Conservation (phyloP, 2,113 vertebrate genomes). For the Rhombomys opimus region DNA sequence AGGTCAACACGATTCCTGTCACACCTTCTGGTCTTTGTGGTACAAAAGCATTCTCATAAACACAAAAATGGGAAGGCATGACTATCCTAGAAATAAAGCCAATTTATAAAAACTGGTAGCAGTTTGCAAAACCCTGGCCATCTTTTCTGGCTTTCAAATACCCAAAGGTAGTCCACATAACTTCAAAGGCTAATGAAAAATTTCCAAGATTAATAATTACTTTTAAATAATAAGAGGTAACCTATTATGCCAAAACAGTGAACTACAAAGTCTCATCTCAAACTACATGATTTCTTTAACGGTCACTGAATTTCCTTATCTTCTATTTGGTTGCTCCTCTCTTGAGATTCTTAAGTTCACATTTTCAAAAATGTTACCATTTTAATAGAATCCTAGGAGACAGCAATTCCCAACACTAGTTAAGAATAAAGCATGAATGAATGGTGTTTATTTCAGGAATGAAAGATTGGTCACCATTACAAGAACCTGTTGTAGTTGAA, state of each 20-base stretch:
- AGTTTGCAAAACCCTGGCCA: neutral
- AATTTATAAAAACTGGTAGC: neutral
- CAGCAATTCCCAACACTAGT: neutral
- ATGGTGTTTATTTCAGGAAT: neutral
- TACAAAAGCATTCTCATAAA: constrained; percentile 42
- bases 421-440: neutral
- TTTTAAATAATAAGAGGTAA: constrained; percentile 3
- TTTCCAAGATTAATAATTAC: neutral
- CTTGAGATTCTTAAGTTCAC: neutral
- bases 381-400: neutral
- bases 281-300: neutral
- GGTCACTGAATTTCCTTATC: neutral
- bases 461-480: neutral
- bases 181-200: constrained; percentile 40
- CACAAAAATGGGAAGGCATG: neutral
- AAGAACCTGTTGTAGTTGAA: neutral
- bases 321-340: neutral
- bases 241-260: neutral
- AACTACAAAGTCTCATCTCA: neutral
- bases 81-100: neutral
- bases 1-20: neutral
- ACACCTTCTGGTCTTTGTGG: neutral
- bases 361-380: neutral
- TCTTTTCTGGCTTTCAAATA: neutral
- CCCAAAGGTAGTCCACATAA: neutral